Conservation (phyloP, 1,140 invertebrate species). For the Drosophila tsacasi region DNA sequence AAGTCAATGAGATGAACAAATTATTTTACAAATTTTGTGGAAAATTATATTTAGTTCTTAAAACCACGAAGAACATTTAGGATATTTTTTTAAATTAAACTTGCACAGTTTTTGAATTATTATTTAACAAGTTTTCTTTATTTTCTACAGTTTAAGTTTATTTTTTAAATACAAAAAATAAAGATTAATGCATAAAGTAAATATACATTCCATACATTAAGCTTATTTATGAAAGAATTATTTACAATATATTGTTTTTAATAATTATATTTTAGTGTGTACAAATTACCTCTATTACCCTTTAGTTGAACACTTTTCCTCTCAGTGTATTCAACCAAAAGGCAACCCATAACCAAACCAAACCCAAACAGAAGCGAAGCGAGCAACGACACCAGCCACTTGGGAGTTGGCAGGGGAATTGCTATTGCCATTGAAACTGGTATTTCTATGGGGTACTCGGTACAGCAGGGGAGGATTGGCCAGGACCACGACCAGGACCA, state of each 20-base stretch:
- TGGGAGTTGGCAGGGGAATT: slow-evolving; percentile 50
- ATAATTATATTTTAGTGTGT: too few species aligned
- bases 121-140: neutral
- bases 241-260: neutral
- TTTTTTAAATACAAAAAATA: neutral
- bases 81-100: too few species aligned
- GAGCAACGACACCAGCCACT: slow-evolving; percentile 62
- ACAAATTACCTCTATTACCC: too few species aligned
- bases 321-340: slow-evolving; percentile 24
- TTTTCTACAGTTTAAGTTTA: neutral
- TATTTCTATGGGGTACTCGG: slow-evolving; percentile 3
- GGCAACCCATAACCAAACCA: slow-evolving; percentile 34
- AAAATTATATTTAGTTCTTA: too few species aligned
- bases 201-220: neutral
- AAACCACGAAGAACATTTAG: too few species aligned
- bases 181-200: neutral
- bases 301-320: neutral
- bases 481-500: neutral
- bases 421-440: slow-evolving; percentile 37
- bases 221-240: neutral
- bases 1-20: too few species aligned
- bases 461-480: too few species aligned
- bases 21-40: too few species aligned
- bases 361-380: slow-evolving; percentile 48
- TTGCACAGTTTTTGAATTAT: neutral